Evolutionary conservation across 2,797 vertebrate species (phyloP).

Genomic region (Hirundo rustica): DNA sequence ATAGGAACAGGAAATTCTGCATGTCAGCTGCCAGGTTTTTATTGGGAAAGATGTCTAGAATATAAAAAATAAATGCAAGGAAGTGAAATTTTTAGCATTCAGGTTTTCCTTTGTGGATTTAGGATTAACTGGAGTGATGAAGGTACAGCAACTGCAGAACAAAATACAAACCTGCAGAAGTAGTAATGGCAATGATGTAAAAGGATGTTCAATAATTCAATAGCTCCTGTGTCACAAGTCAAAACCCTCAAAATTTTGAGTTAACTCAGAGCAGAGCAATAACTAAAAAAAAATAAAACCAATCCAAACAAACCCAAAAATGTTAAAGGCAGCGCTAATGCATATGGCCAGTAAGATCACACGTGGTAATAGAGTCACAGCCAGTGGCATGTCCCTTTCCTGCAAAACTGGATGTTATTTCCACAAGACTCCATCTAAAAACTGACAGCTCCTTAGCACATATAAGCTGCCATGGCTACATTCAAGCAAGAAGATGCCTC

Average conservation of each 20-base stretch:
- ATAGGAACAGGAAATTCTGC: not conserved
- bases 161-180: not conserved
- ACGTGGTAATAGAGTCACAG: not conserved
- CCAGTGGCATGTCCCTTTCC: not conserved
- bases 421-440: not conserved
- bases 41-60: not conserved
- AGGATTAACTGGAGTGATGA: not conserved
- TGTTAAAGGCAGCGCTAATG: not conserved
- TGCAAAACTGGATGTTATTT: not conserved
- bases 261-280: not conserved
- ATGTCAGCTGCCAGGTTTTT: not conserved
- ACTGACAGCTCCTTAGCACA: not conserved
- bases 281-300: not conserved
- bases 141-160: not conserved
- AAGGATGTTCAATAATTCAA: not conserved
- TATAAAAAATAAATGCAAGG: not conserved
- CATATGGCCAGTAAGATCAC: not conserved
- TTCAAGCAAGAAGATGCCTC: not conserved
- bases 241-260: not conserved
- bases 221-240: not conserved
- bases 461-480: not conserved
- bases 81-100: not conserved
- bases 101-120: not conserved
- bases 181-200: not conserved
- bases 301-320: not conserved